Evolutionary conservation across 2,888 invertebrate species (phyloP).

Genomic region (Strigamia transsilvanica): DNA sequence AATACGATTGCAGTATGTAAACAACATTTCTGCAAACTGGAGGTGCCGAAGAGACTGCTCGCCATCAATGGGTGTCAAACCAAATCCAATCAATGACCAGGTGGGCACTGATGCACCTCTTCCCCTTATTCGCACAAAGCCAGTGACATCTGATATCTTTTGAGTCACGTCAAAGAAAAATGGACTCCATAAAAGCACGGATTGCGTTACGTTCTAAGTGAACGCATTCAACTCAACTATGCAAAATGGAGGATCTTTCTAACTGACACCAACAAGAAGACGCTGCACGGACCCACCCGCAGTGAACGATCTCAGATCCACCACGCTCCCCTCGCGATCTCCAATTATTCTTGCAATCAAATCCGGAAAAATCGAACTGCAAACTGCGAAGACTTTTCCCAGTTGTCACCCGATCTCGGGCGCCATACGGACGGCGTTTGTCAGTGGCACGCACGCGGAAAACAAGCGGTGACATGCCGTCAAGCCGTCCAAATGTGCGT

Average conservation of each 20-base stretch:
- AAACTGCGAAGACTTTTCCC: not conserved
- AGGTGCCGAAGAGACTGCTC: not conserved
- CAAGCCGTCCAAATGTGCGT: not conserved
- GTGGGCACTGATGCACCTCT: constrained; percentile 37
- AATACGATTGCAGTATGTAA: not conserved
- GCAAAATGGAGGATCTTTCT: constrained; percentile 30
- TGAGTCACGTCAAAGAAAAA: constrained; percentile 46
- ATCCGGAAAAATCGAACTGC: not conserved
- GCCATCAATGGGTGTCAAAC: constrained; percentile 19
- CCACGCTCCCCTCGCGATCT: not conserved
- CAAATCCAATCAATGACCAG: constrained; percentile 28
- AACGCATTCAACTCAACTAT: constrained; percentile 27
- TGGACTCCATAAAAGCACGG: constrained; percentile 30
- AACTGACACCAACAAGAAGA: constrained; percentile 17
- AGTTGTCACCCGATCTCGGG: not conserved
- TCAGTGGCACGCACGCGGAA: constrained; percentile 6
- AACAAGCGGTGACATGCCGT: not conserved
- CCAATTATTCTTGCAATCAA: no score
- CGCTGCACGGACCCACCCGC: not conserved
- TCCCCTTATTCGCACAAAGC: not conserved
- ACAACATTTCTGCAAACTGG: not conserved
- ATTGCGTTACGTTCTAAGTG: constrained; percentile 26
- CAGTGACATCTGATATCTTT: constrained; percentile 21
- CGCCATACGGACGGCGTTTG: not conserved
- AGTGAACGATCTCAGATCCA: not conserved